Conservation (phyloP, 2,113 vertebrate species). For the Seriola rivoliana region DNA sequence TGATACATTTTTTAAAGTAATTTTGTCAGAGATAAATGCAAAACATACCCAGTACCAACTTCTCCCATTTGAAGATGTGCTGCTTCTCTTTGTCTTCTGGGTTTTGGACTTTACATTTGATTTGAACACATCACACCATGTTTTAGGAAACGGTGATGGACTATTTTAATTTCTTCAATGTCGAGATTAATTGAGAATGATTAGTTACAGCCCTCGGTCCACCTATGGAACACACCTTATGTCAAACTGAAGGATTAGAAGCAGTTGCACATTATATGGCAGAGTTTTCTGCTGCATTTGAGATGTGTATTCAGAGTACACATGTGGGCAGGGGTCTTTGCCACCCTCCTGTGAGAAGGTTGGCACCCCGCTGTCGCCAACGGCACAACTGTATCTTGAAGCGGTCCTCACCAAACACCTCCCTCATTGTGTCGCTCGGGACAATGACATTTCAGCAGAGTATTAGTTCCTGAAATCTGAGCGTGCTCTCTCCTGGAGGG, state of each 20-base stretch:
- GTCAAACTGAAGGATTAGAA: not conserved
- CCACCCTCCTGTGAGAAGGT: conserved; percentile 10
- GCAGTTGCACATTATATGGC: not conserved
- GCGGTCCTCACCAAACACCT: conserved; percentile 2
- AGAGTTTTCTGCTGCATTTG: not conserved
- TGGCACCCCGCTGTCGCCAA: not conserved
- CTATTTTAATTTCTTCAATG: too few species aligned
- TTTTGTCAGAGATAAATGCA: not conserved
- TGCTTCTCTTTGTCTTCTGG: not conserved
- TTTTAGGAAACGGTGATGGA: too few species aligned
- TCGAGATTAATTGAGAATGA: too few species aligned
- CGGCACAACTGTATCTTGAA: conserved; percentile 15
- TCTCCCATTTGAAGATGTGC: not conserved
- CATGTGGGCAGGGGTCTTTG: not conserved
- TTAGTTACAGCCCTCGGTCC: too few species aligned
- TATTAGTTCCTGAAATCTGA: conserved; percentile 6
- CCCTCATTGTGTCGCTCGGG: not conserved
- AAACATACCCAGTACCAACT: too few species aligned
- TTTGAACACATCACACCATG: too few species aligned
- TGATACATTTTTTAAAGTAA: not conserved
- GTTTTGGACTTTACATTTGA: too few species aligned
- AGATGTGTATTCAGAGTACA: conserved; percentile 10
- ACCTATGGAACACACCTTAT: too few species aligned
- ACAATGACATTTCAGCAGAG: not conserved
- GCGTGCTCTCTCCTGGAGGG: not conserved